Conservation (phyloP, 2,888 invertebrate species). For the Cephus runcator region DNA sequence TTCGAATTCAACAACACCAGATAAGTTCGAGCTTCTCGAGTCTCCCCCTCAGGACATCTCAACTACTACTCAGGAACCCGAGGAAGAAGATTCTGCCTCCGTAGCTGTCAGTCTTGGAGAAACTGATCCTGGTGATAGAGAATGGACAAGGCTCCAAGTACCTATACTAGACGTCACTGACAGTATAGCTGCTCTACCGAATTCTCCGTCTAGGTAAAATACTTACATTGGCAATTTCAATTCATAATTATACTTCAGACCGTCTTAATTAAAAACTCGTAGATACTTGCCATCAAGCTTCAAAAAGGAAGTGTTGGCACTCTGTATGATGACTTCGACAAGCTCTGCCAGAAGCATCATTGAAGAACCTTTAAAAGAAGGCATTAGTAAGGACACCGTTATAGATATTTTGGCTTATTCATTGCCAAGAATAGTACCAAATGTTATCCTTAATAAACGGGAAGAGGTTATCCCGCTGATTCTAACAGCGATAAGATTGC, state of each 20-base stretch:
- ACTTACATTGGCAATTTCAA: background rate
- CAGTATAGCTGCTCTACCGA: slow-evolving; percentile 32
- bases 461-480: slow-evolving; percentile 77
- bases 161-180: slow-evolving; percentile 50
- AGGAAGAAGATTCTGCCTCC: slow-evolving; percentile 57
- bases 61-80: slow-evolving; percentile 41
- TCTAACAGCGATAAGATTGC: slow-evolving; percentile 71
- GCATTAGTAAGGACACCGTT: slow-evolving; percentile 61
- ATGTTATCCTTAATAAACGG: slow-evolving; percentile 75
- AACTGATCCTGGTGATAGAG: slow-evolving; percentile 59
- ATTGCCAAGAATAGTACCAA: slow-evolving; percentile 74
- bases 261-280: slow-evolving; percentile 24
- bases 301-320: slow-evolving; percentile 68
- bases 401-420: slow-evolving; percentile 69
- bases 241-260: background rate
- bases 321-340: slow-evolving; percentile 66
- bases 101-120: slow-evolving; percentile 57
- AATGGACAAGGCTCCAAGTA: slow-evolving; percentile 66
- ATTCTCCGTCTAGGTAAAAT: slow-evolving; percentile 36
- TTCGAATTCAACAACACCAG: slow-evolving; percentile 60
- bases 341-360: slow-evolving; percentile 55
- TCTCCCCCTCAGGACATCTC: slow-evolving; percentile 48
- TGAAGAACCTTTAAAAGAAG: slow-evolving; percentile 60
- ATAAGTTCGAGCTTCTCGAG: slow-evolving; percentile 60
- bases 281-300: slow-evolving; percentile 69